Conservation (phyloP, 2,888 invertebrate genomes). For the Cepaea hortensis region DNA sequence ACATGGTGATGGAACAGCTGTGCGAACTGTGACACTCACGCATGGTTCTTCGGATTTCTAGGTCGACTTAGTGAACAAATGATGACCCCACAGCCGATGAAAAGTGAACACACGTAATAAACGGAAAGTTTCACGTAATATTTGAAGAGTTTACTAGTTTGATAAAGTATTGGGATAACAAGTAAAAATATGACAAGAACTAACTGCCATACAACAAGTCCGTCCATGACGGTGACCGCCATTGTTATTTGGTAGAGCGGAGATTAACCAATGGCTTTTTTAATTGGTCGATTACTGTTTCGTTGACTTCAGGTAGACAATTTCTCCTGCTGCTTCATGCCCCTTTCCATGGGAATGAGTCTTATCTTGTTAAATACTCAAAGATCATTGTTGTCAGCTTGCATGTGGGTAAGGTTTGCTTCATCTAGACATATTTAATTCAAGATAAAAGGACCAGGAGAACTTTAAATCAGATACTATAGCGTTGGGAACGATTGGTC, state of each 20-base stretch:
- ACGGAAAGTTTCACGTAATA: not conserved
- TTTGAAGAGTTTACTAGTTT: not conserved
- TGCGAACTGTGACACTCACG: not conserved
- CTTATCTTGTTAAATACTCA: too few relatives aligned
- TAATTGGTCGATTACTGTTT: not conserved
- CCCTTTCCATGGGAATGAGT: too few relatives aligned
- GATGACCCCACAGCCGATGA: not conserved
- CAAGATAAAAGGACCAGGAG: too few relatives aligned
- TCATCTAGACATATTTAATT: too few relatives aligned
- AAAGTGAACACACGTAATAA: not conserved
- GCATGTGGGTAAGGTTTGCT: too few relatives aligned
- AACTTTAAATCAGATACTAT: too few relatives aligned
- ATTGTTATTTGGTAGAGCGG: too few relatives aligned
- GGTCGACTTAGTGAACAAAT: not conserved
- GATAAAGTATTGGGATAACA: not conserved
- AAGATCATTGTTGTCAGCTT: too few relatives aligned
- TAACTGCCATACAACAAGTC: not conserved
- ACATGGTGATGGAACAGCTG: too few relatives aligned
- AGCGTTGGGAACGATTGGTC: too few relatives aligned
- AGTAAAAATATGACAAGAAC: not conserved
- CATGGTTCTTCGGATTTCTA: conserved; percentile 4
- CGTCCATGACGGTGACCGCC: not conserved
- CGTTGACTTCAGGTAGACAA: too few relatives aligned
- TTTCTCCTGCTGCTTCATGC: too few relatives aligned
- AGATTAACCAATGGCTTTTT: not conserved